A percentile compares a stretch with the other conserved stretches of the same genome.
These are phyloP conservation scores for Salvelinus sp. DNA, from an alignment of 2,113 vertebrate genomes.

Conservation along the genomic window DNA sequence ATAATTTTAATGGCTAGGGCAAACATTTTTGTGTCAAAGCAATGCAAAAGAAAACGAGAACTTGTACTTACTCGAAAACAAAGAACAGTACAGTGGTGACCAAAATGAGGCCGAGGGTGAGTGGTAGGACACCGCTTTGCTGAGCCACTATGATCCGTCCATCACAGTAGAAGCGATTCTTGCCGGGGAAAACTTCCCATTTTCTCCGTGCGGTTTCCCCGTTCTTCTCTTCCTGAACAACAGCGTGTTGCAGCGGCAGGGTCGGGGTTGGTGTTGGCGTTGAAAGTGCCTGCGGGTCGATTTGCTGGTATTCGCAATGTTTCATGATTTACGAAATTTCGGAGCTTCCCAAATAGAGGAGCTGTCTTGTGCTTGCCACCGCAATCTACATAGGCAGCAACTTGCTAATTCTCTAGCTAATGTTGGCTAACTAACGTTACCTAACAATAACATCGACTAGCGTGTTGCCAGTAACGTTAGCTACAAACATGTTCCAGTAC, in stretches of 20 bases:
- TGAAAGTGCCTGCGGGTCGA: slow-evolving; percentile 72
- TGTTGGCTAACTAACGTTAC: background rate
- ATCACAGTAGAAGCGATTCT: slow-evolving; percentile 90
- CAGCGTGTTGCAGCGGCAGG: slow-evolving; percentile 40
- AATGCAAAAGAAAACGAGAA: background rate
- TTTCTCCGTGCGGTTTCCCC: slow-evolving; percentile 55
- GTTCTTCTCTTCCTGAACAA: slow-evolving; percentile 15
- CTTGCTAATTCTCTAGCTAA: background rate
- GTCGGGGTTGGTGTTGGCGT: slow-evolving; percentile 56
- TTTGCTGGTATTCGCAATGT: slow-evolving; percentile 86
- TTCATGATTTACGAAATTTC: slow-evolving; percentile 63
- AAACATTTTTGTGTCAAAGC: too few relatives aligned
- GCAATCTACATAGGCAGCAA: background rate
- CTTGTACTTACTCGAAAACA: slow-evolving; percentile 86
- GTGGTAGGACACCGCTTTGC: slow-evolving; percentile 85
- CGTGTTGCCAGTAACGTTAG: background rate
- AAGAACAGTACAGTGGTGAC: slow-evolving; percentile 88
- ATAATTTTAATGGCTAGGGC: too few relatives aligned
- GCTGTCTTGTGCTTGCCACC: too few relatives aligned
- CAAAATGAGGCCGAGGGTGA: slow-evolving; percentile 89
- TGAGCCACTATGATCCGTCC: slow-evolving; percentile 87
- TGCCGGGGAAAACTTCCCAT: slow-evolving; percentile 90
- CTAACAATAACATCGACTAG: background rate
- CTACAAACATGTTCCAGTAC: background rate
- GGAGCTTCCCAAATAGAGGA: slow-evolving; percentile 2